Evolutionary conservation across 2,888 invertebrate genomes (phyloP).

Genomic region (Dorcus parallelipipedus): DNA sequence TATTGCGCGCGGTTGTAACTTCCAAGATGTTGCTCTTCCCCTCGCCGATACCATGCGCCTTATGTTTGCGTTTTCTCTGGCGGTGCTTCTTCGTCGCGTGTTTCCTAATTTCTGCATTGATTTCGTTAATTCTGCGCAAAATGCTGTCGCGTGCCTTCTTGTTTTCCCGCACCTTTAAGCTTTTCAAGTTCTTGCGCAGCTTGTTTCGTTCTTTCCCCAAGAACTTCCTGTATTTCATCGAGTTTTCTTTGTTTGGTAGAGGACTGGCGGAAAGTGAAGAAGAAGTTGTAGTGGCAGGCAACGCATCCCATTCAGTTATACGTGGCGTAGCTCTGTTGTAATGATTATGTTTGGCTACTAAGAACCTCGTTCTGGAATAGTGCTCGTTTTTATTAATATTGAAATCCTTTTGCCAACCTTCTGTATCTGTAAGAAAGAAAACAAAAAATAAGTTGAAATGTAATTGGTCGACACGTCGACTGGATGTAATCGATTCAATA

Average conservation of each 20-base stretch:
- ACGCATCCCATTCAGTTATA: not conserved
- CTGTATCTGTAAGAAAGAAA: not conserved
- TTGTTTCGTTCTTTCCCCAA: conserved; percentile 4
- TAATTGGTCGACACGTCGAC: no score
- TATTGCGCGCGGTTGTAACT: conserved; percentile 3
- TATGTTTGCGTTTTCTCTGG: not conserved
- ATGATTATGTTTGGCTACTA: not conserved
- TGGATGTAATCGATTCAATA: no score
- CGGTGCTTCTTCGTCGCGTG: not conserved
- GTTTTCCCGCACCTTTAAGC: not conserved
- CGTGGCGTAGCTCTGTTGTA: not conserved
- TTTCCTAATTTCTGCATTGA: conserved; percentile 5
- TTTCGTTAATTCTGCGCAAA: not conserved
- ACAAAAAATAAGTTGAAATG: not conserved
- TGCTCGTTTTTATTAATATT: not conserved
- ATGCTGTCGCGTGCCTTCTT: not conserved
- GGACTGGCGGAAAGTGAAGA: not conserved
- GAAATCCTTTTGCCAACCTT: not conserved
- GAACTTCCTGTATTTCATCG: not conserved
- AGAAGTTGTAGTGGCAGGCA: not conserved
- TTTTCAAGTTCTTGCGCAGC: not conserved
- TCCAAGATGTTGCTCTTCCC: conserved; percentile 18
- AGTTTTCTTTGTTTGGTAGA: not conserved
- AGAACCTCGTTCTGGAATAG: not conserved
- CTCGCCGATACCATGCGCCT: not conserved